phyloP scores from a whole-genome alignment of 2,113 vertebrate species.

The Pycnonotus jocosus region DNA sequence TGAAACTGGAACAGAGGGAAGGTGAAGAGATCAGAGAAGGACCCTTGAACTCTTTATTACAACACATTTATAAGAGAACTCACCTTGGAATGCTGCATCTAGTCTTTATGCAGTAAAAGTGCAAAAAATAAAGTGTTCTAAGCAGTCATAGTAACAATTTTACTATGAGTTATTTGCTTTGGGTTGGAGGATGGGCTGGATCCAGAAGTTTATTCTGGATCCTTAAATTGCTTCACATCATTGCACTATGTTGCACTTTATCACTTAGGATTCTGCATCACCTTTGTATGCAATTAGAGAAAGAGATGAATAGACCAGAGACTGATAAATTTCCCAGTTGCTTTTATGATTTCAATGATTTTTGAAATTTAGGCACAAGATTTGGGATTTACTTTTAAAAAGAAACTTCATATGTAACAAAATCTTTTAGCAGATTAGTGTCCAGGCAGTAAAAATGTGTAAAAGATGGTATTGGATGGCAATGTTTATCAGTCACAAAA shows the following conservation, averaged over 20 bases:
- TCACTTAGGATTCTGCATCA: neutral
- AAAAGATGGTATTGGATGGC: neutral
- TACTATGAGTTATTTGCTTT: neutral
- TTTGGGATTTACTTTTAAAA: neutral
- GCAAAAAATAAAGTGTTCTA: fast-evolving
- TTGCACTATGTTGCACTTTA: too few species aligned
- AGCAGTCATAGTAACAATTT: neutral
- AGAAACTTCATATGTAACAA: fast-evolving
- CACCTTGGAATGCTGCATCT: neutral
- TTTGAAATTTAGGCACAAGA: neutral
- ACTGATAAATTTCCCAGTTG: neutral
- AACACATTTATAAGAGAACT: neutral
- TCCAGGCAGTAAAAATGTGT: neutral
- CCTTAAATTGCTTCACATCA: neutral
- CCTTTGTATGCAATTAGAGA: neutral
- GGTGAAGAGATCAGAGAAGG: neutral
- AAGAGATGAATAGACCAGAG: fast-evolving
- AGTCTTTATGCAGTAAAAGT: neutral
- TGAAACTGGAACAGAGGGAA: neutral
- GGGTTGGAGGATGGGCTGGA: neutral
- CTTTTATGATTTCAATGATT: neutral
- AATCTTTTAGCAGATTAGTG: neutral
- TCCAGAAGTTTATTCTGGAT: neutral
- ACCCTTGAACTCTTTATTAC: neutral
- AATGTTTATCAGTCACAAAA: neutral